Percentiles rank a stretch among this genome's conserved stretches.
Evolutionary conservation across 2,113 vertebrate genomes (phyloP).

Genomic region (Paramormyrops kingsleyae): DNA sequence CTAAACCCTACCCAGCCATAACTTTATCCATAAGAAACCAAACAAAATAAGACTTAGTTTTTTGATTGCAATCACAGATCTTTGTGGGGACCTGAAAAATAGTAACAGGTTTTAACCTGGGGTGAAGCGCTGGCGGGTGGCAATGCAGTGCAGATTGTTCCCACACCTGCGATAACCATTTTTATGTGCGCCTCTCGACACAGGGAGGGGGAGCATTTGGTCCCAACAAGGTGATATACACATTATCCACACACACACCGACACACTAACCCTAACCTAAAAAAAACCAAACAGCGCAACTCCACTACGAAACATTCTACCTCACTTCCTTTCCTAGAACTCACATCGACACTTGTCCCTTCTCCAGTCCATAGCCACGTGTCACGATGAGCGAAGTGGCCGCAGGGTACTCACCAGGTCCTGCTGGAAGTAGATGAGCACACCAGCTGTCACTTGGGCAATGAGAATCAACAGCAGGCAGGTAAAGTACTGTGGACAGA

Average conservation of each 20-base stretch:
- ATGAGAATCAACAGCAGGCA: conserved; percentile 82
- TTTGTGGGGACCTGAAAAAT: not conserved
- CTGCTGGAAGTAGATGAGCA: conserved; percentile 77
- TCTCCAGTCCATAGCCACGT: not conserved
- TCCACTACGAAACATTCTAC: not conserved
- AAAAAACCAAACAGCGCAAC: not conserved
- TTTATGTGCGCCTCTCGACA: not conserved
- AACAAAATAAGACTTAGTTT: too few relatives aligned
- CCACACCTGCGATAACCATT: not conserved
- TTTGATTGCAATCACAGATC: too few relatives aligned
- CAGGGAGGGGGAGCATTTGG: not conserved
- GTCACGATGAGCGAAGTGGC: not conserved
- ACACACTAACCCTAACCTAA: not conserved
- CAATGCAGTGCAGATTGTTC: not conserved
- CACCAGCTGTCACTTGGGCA: conserved; percentile 74
- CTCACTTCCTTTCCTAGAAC: not conserved
- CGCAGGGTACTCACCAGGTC: conserved; percentile 56
- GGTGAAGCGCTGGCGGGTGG: not conserved
- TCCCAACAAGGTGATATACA: not conserved
- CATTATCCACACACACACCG: not conserved
- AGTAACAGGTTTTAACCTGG: not conserved
- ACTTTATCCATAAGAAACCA: too few relatives aligned
- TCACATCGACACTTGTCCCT: not conserved
- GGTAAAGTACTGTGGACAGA: conserved; percentile 71
- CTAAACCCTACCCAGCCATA: too few relatives aligned